Conservation (phyloP, 2,113 vertebrate genomes). For the Sturnira hondurensis region DNA sequence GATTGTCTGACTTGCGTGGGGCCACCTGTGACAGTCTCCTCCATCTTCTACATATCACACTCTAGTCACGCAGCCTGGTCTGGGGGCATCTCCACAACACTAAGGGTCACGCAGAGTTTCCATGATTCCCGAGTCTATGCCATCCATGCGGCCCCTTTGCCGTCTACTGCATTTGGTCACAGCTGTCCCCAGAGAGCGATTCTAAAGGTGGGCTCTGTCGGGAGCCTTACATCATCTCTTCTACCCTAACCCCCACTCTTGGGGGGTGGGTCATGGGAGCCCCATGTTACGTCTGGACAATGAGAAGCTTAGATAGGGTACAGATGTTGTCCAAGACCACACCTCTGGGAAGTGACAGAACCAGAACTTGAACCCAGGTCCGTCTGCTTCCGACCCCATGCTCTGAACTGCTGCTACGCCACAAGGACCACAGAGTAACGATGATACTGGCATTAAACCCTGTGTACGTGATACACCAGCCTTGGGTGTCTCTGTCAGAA, state of each 20-base stretch:
- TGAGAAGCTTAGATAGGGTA: not conserved
- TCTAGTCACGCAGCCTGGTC: not conserved
- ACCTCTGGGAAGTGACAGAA: not conserved
- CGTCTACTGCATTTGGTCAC: accelerated
- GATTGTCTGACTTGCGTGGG: not conserved
- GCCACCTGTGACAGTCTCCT: not conserved
- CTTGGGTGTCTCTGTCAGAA: not conserved
- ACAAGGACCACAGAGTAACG: not conserved
- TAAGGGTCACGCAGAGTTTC: not conserved
- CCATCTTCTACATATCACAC: not conserved
- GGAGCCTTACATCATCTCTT: not conserved
- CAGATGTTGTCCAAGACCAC: not conserved
- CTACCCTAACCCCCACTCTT: not conserved
- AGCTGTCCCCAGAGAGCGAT: not conserved
- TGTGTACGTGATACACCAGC: not conserved
- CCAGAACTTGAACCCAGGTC: not conserved
- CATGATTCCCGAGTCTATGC: not conserved
- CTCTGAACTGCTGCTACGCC: not conserved
- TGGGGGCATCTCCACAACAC: not conserved
- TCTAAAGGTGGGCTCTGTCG: accelerated
- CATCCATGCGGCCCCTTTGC: accelerated
- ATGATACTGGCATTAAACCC: not conserved
- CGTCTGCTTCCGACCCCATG: not conserved
- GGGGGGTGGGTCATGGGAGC: not conserved
- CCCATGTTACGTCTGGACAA: not conserved